Conservation (phyloP, 53 echinoderm and acorn worm species). For the Paelopatides confundens region DNA sequence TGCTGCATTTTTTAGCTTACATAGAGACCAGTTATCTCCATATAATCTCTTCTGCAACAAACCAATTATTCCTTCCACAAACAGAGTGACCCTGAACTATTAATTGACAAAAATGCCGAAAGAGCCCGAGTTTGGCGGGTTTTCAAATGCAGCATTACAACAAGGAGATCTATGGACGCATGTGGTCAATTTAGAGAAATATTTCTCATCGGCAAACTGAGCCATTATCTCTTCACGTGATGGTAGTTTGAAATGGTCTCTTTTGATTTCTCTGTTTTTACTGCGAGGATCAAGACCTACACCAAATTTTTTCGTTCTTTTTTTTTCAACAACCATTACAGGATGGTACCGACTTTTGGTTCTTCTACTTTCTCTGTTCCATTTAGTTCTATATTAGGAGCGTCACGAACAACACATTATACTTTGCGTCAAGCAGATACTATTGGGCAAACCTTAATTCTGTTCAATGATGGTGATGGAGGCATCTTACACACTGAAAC, state of each 20-base stretch:
- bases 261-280: constrained; percentile 52
- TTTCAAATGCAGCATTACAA: too few species aligned
- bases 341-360: constrained; percentile 66
- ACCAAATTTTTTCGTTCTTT: constrained; percentile 53
- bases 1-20: too few species aligned
- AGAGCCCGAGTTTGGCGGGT: too few species aligned
- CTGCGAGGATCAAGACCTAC: constrained; percentile 68
- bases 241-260: constrained; percentile 57
- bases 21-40: too few species aligned
- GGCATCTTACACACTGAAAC: constrained; percentile 44
- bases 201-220: constrained; percentile 61
- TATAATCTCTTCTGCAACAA: constrained; percentile 69
- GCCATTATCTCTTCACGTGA: constrained; percentile 52
- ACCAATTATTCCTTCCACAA: too few species aligned
- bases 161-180: too few species aligned
- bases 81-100: too few species aligned
- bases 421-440: constrained; percentile 46
- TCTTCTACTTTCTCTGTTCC: constrained; percentile 30
- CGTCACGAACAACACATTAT: constrained; percentile 29
- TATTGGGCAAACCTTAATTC: not conserved
- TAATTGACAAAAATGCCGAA: too few species aligned
- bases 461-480: not conserved
- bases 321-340: constrained; percentile 53
- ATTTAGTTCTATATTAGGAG: constrained; percentile 28
- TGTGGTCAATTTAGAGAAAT: constrained; percentile 56